Percentiles rank a stretch among this genome's conserved stretches.
Evolutionary conservation across 2,797 vertebrate genomes (phyloP).

Genomic region (Odontamblyopus lacepedii): DNA sequence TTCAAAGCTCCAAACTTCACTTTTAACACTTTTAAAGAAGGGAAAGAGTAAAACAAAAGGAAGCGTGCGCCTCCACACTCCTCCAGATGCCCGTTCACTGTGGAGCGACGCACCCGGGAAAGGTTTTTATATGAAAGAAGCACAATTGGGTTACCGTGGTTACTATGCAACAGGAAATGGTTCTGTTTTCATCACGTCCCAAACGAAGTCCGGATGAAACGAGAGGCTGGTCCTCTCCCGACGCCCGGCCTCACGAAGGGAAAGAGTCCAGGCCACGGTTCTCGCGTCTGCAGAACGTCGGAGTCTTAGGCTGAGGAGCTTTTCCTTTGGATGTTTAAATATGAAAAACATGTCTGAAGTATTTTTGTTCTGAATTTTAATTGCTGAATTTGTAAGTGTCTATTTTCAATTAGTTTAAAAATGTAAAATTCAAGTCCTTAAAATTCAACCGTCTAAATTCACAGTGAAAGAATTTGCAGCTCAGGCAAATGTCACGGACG

Average conservation of each 20-base stretch:
- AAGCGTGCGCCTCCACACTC: background rate
- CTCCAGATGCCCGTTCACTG: background rate
- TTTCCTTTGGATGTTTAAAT: too few relatives aligned
- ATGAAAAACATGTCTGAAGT: too few relatives aligned
- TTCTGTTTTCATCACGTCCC: slow-evolving; percentile 9
- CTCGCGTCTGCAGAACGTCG: too few relatives aligned
- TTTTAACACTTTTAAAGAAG: background rate
- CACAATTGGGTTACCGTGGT: slow-evolving; percentile 15
- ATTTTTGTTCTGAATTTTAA: too few relatives aligned
- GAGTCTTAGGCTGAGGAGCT: slow-evolving; percentile 8
- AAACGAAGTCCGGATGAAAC: slow-evolving; percentile 43
- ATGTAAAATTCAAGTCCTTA: too few relatives aligned
- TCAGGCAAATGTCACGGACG: too few relatives aligned
- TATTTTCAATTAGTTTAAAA: too few relatives aligned
- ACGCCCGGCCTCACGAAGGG: slow-evolving; percentile 59
- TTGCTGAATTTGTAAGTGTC: too few relatives aligned
- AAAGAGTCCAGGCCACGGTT: slow-evolving; percentile 18
- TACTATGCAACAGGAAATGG: slow-evolving; percentile 48
- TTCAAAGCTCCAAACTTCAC: too few relatives aligned
- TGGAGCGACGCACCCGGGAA: background rate
- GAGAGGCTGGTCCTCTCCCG: slow-evolving; percentile 65
- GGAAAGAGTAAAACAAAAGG: background rate
- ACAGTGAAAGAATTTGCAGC: too few relatives aligned
- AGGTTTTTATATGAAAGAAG: background rate
- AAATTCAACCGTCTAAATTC: too few relatives aligned